These are phyloP conservation scores for Caretta caretta DNA, from an alignment of 2,113 vertebrate species.

Conservation along the genomic window DNA sequence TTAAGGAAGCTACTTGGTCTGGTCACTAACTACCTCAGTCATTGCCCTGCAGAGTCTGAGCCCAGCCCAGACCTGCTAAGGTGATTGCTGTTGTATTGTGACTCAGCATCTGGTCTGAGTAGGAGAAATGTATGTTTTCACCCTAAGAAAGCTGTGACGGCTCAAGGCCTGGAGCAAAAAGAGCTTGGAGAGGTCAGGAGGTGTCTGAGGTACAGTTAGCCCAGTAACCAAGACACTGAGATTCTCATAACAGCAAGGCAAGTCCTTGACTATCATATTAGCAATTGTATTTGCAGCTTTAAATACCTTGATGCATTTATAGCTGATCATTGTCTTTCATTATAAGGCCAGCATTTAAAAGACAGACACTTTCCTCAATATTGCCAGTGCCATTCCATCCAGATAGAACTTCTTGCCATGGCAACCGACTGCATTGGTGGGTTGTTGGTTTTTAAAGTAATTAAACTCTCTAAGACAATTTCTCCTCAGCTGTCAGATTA, in stretches of 20 bases:
- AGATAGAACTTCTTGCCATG: conserved; percentile 38
- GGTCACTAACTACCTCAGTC: neutral
- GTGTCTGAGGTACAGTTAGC: neutral
- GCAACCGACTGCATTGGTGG: conserved; percentile 29
- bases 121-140: neutral
- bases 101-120: neutral
- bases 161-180: neutral
- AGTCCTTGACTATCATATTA: neutral
- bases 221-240: neutral
- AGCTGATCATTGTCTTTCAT: conserved; percentile 41
- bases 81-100: neutral
- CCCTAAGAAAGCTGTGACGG: neutral
- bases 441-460: neutral
- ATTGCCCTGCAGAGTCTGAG: neutral
- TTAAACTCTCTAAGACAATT: conserved; percentile 66
- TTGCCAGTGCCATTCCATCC: neutral
- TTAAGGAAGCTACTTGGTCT: too few species aligned
- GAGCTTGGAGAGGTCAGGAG: neutral
- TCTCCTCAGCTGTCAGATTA: conserved; percentile 48
- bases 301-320: conserved; percentile 20
- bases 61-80: neutral
- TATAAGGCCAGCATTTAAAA: conserved; percentile 30
- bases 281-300: neutral
- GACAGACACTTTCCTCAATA: conserved; percentile 37
- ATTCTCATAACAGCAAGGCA: neutral